A percentile compares a stretch with the other conserved stretches of the same genome.
Conservation (phyloP, 2,797 vertebrate species). For the Acanthurus tractus region DNA sequence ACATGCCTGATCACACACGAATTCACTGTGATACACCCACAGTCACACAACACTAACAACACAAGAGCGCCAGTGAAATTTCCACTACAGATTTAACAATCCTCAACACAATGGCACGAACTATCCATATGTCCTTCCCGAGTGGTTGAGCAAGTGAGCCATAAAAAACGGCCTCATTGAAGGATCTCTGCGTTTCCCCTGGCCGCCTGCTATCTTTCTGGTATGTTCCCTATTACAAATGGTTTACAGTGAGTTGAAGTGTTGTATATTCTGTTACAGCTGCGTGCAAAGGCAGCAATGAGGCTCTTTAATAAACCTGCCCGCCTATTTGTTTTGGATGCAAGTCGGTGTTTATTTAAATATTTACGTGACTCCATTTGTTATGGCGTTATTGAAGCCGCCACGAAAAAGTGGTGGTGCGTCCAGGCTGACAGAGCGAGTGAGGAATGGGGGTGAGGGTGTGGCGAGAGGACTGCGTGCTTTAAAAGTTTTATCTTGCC, state of each 20-base stretch:
- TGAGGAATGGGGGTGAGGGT: neutral
- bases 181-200: slow-evolving; percentile 41
- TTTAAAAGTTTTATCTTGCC: slow-evolving; percentile 6
- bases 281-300: slow-evolving; percentile 61
- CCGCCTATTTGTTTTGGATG: slow-evolving; percentile 81
- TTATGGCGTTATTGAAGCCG: slow-evolving; percentile 59
- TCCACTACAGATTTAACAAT: slow-evolving; percentile 31
- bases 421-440: slow-evolving; percentile 8
- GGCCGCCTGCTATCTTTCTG: slow-evolving; percentile 62
- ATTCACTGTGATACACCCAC: neutral
- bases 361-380: slow-evolving; percentile 75
- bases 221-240: slow-evolving; percentile 78
- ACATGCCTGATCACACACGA: neutral
- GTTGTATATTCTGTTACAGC: slow-evolving; percentile 80
- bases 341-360: slow-evolving; percentile 80
- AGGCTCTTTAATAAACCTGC: slow-evolving; percentile 69
- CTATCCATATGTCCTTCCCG: slow-evolving; percentile 33
- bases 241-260: slow-evolving; percentile 81
- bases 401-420: slow-evolving; percentile 29
- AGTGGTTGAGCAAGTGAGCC: slow-evolving; percentile 56
- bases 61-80: slow-evolving; percentile 17
- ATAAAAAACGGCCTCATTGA: slow-evolving; percentile 46
- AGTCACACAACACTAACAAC: slow-evolving; percentile 34
- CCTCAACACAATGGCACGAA: slow-evolving; percentile 38
- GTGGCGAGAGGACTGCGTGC: neutral